These are phyloP conservation scores for Bombylius major DNA, from an alignment of 2,888 invertebrate genomes.

Conservation along the genomic window DNA sequence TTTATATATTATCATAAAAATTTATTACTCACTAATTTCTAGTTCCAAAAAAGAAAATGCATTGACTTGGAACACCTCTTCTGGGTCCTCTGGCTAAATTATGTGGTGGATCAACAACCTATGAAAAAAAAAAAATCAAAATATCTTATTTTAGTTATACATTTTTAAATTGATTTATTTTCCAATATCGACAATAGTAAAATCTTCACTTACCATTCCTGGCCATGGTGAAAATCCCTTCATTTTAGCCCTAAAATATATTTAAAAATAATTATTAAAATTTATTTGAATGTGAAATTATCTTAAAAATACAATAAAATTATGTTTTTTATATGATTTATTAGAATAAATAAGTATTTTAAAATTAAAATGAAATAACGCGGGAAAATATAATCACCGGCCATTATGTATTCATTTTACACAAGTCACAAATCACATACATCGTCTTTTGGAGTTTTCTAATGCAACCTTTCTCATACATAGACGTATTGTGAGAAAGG, in stretches of 20 bases:
- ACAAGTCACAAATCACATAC: neutral
- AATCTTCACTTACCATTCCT: slow-evolving; percentile 72
- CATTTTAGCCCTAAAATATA: slow-evolving; percentile 85
- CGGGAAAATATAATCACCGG: neutral
- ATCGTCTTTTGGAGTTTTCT: neutral
- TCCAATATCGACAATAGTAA: neutral
- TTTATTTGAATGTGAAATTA: neutral
- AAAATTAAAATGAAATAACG: neutral
- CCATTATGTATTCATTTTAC: neutral
- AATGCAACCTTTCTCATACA: too few relatives aligned
- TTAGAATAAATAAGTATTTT: too few relatives aligned
- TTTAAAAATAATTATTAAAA: slow-evolving; percentile 22
- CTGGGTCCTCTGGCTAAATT: slow-evolving; percentile 62
- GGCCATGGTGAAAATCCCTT: slow-evolving; percentile 96
- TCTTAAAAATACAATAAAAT: too few relatives aligned
- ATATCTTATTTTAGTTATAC: neutral
- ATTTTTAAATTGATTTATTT: neutral
- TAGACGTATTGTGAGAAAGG: too few relatives aligned
- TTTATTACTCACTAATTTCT: slow-evolving; percentile 73
- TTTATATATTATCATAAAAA: too few relatives aligned
- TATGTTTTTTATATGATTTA: too few relatives aligned
- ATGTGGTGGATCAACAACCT: slow-evolving; percentile 67
- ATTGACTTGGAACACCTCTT: slow-evolving; percentile 61
- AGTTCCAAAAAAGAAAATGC: slow-evolving; percentile 90
- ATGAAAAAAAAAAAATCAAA: slow-evolving; percentile 38